phyloP scores from a whole-genome alignment of 2,113 vertebrate species.

The Excalfactoria chinensis region DNA sequence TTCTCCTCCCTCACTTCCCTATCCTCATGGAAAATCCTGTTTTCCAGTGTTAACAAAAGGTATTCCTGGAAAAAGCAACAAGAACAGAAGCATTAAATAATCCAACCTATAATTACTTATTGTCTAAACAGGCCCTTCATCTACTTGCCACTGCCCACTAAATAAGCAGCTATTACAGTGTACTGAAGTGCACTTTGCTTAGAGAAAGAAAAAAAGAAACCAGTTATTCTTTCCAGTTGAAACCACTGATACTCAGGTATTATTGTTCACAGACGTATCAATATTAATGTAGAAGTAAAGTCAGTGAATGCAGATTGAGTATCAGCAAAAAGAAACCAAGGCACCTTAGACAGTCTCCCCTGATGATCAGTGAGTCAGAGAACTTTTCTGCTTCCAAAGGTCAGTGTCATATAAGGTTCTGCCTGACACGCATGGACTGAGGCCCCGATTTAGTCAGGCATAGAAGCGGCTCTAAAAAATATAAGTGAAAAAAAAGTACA shows the following conservation, averaged over 20 bases:
- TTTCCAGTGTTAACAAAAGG: conserved; percentile 20
- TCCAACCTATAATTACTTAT: not conserved
- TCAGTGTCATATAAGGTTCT: conserved; percentile 16
- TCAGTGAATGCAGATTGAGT: not conserved
- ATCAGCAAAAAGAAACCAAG: not conserved
- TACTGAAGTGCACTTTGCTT: not conserved
- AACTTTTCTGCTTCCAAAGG: conserved; percentile 19
- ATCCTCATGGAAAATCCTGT: not conserved
- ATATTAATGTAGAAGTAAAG: not conserved
- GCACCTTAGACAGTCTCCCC: not conserved
- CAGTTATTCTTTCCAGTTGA: conserved; percentile 44
- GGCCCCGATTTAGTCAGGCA: not conserved
- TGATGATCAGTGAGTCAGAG: not conserved
- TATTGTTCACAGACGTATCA: not conserved
- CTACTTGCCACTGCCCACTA: conserved; percentile 44
- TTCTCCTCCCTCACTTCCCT: not conserved
- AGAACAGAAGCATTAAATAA: not conserved
- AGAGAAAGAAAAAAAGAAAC: not conserved
- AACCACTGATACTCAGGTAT: not conserved
- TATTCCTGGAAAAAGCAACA: conserved; percentile 25
- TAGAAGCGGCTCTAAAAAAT: not conserved
- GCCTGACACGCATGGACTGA: conserved; percentile 1
- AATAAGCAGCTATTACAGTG: not conserved
- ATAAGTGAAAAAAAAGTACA: not conserved
- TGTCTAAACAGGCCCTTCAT: not conserved